These are phyloP conservation scores for Isurus oxyrinchus DNA, from an alignment of 2,113 vertebrate species.

Conservation along the genomic window DNA sequence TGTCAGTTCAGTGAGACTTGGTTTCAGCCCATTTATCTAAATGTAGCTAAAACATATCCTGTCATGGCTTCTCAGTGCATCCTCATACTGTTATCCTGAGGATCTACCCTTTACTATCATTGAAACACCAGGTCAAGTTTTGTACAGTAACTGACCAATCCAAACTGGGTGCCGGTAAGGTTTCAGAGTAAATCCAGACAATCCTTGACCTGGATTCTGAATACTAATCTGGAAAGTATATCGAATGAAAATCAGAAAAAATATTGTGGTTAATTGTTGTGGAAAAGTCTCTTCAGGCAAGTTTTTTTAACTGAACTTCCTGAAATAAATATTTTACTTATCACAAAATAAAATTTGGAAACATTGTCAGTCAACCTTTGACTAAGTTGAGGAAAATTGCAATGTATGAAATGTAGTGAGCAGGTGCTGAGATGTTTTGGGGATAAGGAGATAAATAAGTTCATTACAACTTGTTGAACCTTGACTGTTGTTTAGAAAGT, in stretches of 20 bases:
- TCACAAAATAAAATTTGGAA: neutral
- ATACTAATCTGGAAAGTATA: neutral
- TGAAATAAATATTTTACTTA: neutral
- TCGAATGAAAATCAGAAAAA: neutral
- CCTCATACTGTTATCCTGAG: neutral
- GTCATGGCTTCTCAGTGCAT: neutral
- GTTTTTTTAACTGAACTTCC: neutral
- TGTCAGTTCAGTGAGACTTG: neutral
- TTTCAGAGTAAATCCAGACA: neutral
- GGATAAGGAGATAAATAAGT: neutral
- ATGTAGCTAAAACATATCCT: neutral
- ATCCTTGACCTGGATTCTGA: neutral
- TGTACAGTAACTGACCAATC: too few relatives aligned
- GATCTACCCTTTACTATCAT: neutral
- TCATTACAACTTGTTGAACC: neutral
- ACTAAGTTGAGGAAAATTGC: neutral
- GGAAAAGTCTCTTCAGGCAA: neutral
- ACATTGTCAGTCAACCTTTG: neutral
- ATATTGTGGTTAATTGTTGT: neutral
- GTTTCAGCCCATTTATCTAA: neutral
- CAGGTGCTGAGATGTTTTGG: neutral
- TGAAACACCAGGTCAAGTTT: neutral
- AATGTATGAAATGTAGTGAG: neutral
- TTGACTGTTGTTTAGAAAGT: neutral
- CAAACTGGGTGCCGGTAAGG: too few relatives aligned